These are phyloP conservation scores for Synanthedon formicaeformis DNA, from an alignment of 2,888 invertebrate genomes.

Conservation along the genomic window DNA sequence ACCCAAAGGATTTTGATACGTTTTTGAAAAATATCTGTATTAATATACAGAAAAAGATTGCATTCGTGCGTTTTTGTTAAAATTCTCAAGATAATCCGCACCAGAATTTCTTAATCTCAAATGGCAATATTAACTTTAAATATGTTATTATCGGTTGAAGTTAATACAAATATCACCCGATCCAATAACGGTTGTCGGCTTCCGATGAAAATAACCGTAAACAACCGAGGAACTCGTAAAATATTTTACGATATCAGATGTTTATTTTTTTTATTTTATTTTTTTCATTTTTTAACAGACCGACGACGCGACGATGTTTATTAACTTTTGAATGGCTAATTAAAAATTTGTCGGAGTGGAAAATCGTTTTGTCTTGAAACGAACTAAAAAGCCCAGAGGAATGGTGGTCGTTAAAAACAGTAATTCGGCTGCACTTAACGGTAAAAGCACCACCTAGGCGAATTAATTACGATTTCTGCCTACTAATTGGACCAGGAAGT, in stretches of 20 bases:
- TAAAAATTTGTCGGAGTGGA: not conserved
- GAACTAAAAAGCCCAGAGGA: not conserved
- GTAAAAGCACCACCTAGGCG: not conserved
- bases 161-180: not conserved
- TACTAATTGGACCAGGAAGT: too few relatives aligned
- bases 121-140: too few relatives aligned
- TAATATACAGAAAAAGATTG: too few relatives aligned
- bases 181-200: not conserved
- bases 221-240: not conserved
- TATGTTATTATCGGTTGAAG: not conserved
- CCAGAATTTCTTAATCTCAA: too few relatives aligned
- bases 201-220: not conserved
- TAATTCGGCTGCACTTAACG: not conserved
- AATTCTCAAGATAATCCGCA: too few relatives aligned
- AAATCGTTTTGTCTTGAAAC: not conserved
- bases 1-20: too few relatives aligned
- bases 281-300: not conserved
- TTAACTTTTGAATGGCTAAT: not conserved
- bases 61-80: too few relatives aligned
- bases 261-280: not conserved
- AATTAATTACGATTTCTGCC: too few relatives aligned
- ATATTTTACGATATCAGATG: not conserved
- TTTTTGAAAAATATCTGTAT: too few relatives aligned
- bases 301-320: constrained; percentile 8
- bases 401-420: not conserved